Evolutionary conservation across 2,888 invertebrate genomes (phyloP).

Genomic region (Neelides folsomi): DNA sequence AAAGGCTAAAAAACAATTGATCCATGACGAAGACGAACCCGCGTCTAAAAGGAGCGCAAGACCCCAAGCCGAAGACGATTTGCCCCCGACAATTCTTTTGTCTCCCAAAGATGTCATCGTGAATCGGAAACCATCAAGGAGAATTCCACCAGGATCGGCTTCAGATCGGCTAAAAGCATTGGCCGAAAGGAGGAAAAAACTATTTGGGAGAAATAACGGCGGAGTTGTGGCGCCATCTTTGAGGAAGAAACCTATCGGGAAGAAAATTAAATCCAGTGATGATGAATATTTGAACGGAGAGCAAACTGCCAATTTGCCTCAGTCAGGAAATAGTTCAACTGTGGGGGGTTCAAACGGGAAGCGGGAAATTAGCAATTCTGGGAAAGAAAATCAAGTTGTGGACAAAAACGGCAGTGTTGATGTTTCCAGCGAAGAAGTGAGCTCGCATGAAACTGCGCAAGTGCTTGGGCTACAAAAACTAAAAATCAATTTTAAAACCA

Average conservation of each 20-base stretch:
- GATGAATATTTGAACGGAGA: slow-evolving; percentile 2
- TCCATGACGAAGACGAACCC: background rate
- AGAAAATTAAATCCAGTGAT: no score
- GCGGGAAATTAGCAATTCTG: slow-evolving; percentile 2
- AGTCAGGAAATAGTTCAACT: slow-evolving; percentile 14
- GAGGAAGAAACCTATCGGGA: background rate
- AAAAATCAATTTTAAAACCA: slow-evolving; percentile 3
- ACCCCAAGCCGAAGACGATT: slow-evolving; percentile 9
- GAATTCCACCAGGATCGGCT: slow-evolving; percentile 28
- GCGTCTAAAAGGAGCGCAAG: no score
- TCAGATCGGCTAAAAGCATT: slow-evolving; percentile 26
- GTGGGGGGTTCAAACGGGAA: slow-evolving; percentile 1
- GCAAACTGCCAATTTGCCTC: slow-evolving; percentile 3
- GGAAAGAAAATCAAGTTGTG: background rate
- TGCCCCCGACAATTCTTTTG: slow-evolving; percentile 24
- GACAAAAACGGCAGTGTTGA: background rate
- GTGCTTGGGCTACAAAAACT: slow-evolving; percentile 19
- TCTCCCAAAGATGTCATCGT: slow-evolving; percentile 25
- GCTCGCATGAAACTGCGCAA: slow-evolving; percentile 24
- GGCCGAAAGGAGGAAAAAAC: slow-evolving; percentile 20
- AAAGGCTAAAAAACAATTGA: background rate
- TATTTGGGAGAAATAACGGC: slow-evolving; percentile 11
- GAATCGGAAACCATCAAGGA: slow-evolving; percentile 27
- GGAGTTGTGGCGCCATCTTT: background rate
- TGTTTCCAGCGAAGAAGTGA: slow-evolving; percentile 20